Percentiles rank a stretch among this genome's conserved stretches.
phyloP scores from a whole-genome alignment of 2,888 invertebrate species.

The Silvanus unidentatus region DNA sequence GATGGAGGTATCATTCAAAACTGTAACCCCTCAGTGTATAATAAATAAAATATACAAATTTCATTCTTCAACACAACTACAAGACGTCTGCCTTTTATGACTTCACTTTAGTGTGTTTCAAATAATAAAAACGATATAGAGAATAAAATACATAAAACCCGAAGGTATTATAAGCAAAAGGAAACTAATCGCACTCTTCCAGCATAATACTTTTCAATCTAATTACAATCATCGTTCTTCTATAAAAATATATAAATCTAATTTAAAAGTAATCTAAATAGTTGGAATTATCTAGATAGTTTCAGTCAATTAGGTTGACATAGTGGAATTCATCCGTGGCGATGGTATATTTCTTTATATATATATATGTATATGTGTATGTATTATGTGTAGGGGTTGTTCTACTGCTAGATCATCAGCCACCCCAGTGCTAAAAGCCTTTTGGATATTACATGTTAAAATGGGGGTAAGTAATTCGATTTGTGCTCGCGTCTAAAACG shows the following conservation, averaged over 20 bases:
- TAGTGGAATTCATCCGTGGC: conserved; percentile 30
- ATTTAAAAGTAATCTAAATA: conserved; percentile 35
- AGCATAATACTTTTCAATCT: too few species aligned
- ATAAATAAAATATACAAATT: conserved; percentile 30
- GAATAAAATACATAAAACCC: conserved; percentile 12
- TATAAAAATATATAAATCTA: conserved; percentile 15
- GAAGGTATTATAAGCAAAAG: too few species aligned
- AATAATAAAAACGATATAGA: conserved; percentile 15
- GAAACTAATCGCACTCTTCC: too few species aligned
- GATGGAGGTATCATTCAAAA: conserved; percentile 28
- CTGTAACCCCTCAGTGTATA: conserved; percentile 21
- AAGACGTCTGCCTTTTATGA: conserved; percentile 22
- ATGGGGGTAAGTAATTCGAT: conserved; percentile 49
- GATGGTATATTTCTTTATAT: background rate
- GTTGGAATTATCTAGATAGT: conserved; percentile 33
- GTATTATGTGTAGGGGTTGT: conserved; percentile 28
- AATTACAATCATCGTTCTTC: too few species aligned
- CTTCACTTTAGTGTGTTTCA: conserved; percentile 16
- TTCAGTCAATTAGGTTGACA: conserved; percentile 36
- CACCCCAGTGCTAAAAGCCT: conserved; percentile 47
- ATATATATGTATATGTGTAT: conserved; percentile 13
- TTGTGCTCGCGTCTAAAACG: conserved; percentile 33
- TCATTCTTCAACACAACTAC: conserved; percentile 20
- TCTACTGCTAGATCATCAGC: conserved; percentile 35
- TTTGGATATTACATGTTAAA: conserved; percentile 49